Evolutionary conservation across 2,888 invertebrate genomes (phyloP).

Genomic region (Pediacus dermestoides): DNA sequence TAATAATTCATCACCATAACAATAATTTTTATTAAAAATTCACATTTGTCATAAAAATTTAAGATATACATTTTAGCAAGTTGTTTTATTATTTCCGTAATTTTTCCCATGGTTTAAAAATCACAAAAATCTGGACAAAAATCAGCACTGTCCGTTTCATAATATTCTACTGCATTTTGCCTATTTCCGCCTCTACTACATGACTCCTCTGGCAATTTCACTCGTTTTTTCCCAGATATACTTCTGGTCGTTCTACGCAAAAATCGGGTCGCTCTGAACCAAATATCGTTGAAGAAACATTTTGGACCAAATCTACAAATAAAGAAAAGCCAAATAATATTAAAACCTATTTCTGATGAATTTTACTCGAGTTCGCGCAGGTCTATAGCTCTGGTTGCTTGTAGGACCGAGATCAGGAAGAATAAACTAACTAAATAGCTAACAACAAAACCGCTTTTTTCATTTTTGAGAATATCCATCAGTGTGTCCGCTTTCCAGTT

Average conservation of each 20-base stretch:
- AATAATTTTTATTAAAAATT: neutral
- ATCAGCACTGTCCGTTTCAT: too few species aligned
- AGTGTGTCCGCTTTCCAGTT: constrained; percentile 27
- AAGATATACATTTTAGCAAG: too few species aligned
- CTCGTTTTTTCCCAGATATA: too few species aligned
- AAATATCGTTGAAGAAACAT: constrained; percentile 16
- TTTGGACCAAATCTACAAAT: constrained; percentile 15
- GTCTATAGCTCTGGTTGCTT: constrained; percentile 34
- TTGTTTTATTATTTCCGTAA: too few species aligned
- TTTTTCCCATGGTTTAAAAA: too few species aligned
- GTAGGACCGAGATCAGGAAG: constrained; percentile 31
- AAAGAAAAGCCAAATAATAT: constrained; percentile 1
- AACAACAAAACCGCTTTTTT: constrained; percentile 27
- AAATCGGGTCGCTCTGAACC: constrained; percentile 9
- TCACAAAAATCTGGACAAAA: too few species aligned
- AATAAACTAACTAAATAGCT: constrained; percentile 40
- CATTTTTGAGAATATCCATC: constrained; percentile 30
- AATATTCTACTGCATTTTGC: too few species aligned
- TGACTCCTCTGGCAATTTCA: too few species aligned
- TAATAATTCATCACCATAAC: neutral
- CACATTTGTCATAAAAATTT: neutral
- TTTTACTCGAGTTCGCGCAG: constrained; percentile 28
- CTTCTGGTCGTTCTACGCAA: too few species aligned
- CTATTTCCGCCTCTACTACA: too few species aligned
- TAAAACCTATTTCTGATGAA: too few species aligned